Conservation (phyloP, 2,888 invertebrate genomes). For the Limulus polyphemus region DNA sequence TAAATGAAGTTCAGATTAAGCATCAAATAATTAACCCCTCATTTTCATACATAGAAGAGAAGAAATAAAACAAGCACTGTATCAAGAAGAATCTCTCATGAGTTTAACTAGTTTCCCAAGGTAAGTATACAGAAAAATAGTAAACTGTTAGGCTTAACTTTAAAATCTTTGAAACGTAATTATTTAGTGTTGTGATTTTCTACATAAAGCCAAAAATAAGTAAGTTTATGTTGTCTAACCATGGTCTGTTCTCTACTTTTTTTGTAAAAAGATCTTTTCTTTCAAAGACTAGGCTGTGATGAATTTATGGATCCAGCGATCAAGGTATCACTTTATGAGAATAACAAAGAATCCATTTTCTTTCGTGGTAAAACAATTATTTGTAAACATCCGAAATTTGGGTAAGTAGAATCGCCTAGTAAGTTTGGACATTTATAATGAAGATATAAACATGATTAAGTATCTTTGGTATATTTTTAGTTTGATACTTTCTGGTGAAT, state of each 20-base stretch:
- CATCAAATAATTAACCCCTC: no score
- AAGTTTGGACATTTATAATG: no score
- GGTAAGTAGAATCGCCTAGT: slow-evolving; percentile 32
- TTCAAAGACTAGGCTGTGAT: slow-evolving; percentile 62
- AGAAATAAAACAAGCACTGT: slow-evolving; percentile 58
- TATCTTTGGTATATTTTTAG: no score
- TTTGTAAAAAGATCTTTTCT: slow-evolving; percentile 15
- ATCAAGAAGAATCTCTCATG: slow-evolving; percentile 68
- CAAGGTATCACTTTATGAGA: slow-evolving; percentile 56
- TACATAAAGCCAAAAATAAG: no score
- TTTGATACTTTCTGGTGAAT: no score
- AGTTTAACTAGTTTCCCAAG: slow-evolving; percentile 88
- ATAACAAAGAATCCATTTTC: slow-evolving; percentile 61
- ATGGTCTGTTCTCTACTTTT: no score
- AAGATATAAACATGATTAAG: no score
- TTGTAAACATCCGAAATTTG: slow-evolving; percentile 89
- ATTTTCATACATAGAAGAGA: slow-evolving; percentile 44
- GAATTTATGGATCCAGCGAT: slow-evolving; percentile 73
- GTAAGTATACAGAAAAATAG: slow-evolving; percentile 39
- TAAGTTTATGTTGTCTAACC: no score
- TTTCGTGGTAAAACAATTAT: slow-evolving; percentile 92
- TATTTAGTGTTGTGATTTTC: no score
- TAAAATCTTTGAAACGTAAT: no score
- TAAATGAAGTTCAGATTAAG: no score
- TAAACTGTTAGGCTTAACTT: no score